Evolutionary conservation across 2,113 vertebrate genomes (phyloP).

Genomic region (Heterotis niloticus): DNA sequence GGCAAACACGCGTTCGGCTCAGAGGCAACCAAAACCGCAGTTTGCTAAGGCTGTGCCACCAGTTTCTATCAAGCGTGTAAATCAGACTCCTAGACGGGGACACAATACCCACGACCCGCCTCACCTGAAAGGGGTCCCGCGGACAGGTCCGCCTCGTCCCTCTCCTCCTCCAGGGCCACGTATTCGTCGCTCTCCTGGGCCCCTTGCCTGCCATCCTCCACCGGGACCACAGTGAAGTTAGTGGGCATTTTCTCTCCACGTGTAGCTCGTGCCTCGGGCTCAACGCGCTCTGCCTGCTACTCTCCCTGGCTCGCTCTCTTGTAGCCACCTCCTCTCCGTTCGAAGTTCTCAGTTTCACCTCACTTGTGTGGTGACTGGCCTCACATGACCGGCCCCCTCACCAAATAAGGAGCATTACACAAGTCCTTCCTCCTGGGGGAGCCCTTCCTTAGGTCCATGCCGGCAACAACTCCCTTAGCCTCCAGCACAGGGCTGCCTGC

Average conservation of each 20-base stretch:
- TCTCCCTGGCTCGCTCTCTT: constrained; percentile 26
- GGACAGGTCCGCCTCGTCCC: constrained; percentile 43
- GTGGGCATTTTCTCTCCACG: constrained; percentile 70
- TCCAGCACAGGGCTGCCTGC: neutral
- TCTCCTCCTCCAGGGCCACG: constrained; percentile 32
- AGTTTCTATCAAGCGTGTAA: neutral
- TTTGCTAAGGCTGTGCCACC: neutral
- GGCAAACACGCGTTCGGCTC: neutral
- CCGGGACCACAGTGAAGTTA: constrained; percentile 71
- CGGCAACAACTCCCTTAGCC: neutral
- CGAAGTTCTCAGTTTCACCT: constrained; percentile 50
- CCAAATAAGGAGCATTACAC: constrained; percentile 60
- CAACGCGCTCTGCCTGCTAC: neutral
- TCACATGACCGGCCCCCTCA: constrained; percentile 57
- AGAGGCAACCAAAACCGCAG: neutral
- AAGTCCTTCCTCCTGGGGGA: constrained; percentile 57
- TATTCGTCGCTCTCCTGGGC: constrained; percentile 28
- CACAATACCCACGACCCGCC: neutral
- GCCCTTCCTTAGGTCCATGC: constrained; percentile 30
- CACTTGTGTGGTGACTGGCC: constrained; percentile 51
- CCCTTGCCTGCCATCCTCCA: constrained; percentile 51
- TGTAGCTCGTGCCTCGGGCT: neutral
- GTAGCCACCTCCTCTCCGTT: constrained; percentile 40
- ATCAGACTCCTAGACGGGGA: neutral
- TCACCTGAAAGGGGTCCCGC: constrained; percentile 38